Evolutionary conservation across 2,888 invertebrate genomes (phyloP), one percentile per base, ranked within the genome.

Genomic region (Sminthurides aquaticus): DNA sequence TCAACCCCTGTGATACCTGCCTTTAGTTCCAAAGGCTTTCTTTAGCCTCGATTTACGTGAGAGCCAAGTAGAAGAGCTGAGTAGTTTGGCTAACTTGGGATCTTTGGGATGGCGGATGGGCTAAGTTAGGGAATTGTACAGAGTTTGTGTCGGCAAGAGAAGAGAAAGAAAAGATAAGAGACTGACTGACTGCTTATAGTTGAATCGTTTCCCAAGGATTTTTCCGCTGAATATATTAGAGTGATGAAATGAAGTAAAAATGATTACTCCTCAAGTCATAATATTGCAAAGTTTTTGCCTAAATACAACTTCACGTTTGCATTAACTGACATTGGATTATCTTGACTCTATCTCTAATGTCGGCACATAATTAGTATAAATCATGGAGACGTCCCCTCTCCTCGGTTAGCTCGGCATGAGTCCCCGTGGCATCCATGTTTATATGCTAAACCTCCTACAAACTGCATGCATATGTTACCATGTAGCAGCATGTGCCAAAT

Each of bases 351-450:
- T 64, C 25, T 60, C 55, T 64, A 64, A 64, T 64, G 64, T 64
- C 64, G 59, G 64, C 64, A 64, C 64, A 64, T 64, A 64, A 64
- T 64, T 64, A 64, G 59, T 60, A 64, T 64, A 64, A 64, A 64
- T 64, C 64, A 64, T 64, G 55, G 48, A 59, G 59, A 29, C 64
- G 64, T 64, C 64, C 52, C 52, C 18, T 59, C 43, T 27, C 60
- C 55, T 64, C 64, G 57, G 52, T 54, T 49, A 59, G 54, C 64
- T 54, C 64, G 57, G 52, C 64, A 64, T 64, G 64, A n/a, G 54
- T 64, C 57, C 63, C 52, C 59, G 25, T 62, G 15, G 29, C 15
- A 48, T 59, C 59, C 18, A 24, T 15, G 8, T 22, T 59, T 48
- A 3, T 29, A 59, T 29, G 48, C 2, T 49, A 15, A 25, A 60